phyloP scores from a whole-genome alignment of 2,113 vertebrate genomes.

The Bubo blakistoni region DNA sequence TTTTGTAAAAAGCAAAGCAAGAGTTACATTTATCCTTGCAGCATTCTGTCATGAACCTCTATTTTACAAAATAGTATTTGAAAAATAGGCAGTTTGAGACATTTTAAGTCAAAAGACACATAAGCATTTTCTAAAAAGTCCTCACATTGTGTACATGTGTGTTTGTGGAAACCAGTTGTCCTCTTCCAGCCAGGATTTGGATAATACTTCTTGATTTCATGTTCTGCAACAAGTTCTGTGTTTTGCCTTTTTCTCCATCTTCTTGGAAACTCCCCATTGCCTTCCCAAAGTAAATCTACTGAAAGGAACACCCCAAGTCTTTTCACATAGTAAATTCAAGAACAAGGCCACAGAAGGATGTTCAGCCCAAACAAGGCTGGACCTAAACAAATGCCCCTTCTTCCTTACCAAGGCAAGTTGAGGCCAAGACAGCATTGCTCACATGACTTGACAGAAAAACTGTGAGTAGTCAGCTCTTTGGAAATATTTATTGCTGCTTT shows the following conservation, averaged over 20 bases:
- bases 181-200: neutral
- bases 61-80: neutral
- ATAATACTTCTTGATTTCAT: neutral
- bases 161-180: neutral
- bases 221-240: neutral
- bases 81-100: neutral
- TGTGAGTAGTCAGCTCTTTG: neutral
- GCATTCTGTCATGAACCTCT: neutral
- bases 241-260: neutral
- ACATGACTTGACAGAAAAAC: neutral
- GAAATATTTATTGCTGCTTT: neutral
- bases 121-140: neutral
- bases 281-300: neutral
- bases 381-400: neutral
- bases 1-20: neutral
- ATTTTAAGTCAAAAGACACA: neutral
- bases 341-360: neutral
- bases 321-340: neutral
- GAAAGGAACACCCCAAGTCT: neutral
- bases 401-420: neutral
- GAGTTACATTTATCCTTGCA: neutral
- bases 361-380: neutral
- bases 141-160: neutral
- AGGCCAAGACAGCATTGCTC: neutral
- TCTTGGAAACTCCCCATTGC: neutral